Conservation (phyloP, 2,888 invertebrate genomes). For the Nemotelus pantherinus region DNA sequence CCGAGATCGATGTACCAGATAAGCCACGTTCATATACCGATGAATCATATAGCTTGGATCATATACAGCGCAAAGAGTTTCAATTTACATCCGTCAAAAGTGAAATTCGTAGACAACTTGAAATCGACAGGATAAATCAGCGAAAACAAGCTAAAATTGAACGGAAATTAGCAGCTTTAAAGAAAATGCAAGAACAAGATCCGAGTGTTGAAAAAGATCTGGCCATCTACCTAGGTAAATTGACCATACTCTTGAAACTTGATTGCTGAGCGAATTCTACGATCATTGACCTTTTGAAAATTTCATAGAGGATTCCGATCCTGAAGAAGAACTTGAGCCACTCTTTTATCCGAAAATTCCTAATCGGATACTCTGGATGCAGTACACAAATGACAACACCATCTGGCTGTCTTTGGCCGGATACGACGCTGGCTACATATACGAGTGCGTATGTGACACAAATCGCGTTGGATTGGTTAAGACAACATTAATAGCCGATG, state of each 20-base stretch:
- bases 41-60: slow-evolving; percentile 64
- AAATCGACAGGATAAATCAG: slow-evolving; percentile 68
- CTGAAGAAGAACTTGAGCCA: slow-evolving; percentile 67
- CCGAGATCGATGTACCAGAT: slow-evolving; percentile 66
- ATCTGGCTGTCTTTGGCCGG: slow-evolving; percentile 73
- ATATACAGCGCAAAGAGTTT: slow-evolving; percentile 61
- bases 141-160: slow-evolving; percentile 67
- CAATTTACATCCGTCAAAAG: slow-evolving; percentile 71
- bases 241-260: neutral
- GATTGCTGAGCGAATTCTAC: neutral
- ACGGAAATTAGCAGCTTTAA: slow-evolving; percentile 69
- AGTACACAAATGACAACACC: slow-evolving; percentile 66
- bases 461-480: slow-evolving; percentile 65
- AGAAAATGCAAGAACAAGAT: slow-evolving; percentile 68
- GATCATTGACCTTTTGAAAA: neutral
- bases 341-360: slow-evolving; percentile 69
- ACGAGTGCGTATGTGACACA: slow-evolving; percentile 68
- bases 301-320: slow-evolving; percentile 68
- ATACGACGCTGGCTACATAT: slow-evolving; percentile 75
- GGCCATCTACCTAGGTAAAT: slow-evolving; percentile 70
- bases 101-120: slow-evolving; percentile 69
- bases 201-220: slow-evolving; percentile 71
- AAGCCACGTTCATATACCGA: slow-evolving; percentile 64
- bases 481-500: slow-evolving; percentile 67
- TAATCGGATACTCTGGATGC: slow-evolving; percentile 69